Evolutionary conservation across 2,797 vertebrate genomes (phyloP).

Genomic region (Cheirogaleus major): DNA sequence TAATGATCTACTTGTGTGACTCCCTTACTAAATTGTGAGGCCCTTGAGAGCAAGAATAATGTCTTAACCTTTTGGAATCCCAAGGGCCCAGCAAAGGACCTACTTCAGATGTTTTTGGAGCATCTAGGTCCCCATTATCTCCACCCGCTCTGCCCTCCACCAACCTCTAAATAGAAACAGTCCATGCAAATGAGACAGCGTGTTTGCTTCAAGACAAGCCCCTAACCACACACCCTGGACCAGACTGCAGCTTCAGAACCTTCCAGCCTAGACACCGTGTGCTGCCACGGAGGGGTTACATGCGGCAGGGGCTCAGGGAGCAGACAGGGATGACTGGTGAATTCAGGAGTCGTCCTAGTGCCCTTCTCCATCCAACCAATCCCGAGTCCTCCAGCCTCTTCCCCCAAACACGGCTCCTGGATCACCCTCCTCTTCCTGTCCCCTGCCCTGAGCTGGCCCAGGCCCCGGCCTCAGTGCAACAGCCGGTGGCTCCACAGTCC

Average conservation of each 20-base stretch:
- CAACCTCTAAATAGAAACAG: neutral
- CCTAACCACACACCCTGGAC: too few relatives aligned
- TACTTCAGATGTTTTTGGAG: neutral
- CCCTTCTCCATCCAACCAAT: neutral
- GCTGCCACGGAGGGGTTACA: neutral
- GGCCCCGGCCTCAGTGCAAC: accelerated
- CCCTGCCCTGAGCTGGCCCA: neutral
- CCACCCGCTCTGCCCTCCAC: neutral
- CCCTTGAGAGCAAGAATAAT: neutral
- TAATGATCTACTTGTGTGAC: neutral
- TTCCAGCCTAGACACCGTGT: neutral
- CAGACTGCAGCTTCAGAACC: neutral
- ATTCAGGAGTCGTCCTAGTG: neutral
- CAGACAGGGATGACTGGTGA: neutral
- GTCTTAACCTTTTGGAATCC: neutral
- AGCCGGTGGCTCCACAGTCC: neutral
- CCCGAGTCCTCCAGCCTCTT: neutral
- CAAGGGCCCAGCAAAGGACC: neutral
- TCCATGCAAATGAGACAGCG: neutral
- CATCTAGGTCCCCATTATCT: neutral
- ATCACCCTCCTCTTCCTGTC: accelerated
- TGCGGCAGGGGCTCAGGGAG: neutral
- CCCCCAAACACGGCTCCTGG: accelerated
- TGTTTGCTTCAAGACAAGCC: neutral
- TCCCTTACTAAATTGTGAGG: neutral